Conservation (phyloP, 2,797 vertebrate genomes). For the Gambusia yucatana region DNA sequence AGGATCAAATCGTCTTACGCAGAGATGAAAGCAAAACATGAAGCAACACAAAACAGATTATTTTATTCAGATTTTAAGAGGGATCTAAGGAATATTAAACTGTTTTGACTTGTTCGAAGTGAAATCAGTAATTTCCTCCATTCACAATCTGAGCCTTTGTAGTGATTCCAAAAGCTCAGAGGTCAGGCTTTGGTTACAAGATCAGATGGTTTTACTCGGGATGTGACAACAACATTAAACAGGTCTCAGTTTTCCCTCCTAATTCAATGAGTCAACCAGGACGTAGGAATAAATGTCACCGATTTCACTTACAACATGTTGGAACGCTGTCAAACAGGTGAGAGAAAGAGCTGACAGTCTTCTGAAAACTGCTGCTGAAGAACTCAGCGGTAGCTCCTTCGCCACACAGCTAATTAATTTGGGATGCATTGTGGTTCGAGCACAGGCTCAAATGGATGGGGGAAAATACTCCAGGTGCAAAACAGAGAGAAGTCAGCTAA, state of each 20-base stretch:
- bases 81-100: conserved; percentile 23
- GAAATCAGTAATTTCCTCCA: conserved; percentile 26
- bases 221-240: conserved; percentile 31
- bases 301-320: conserved; percentile 50
- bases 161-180: conserved; percentile 41
- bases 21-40: not conserved
- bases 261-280: not conserved
- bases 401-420: conserved; percentile 53
- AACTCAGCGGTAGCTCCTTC: conserved; percentile 46
- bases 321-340: conserved; percentile 59
- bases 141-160: conserved; percentile 45
- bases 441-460: conserved; percentile 26
- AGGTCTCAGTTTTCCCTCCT: not conserved
- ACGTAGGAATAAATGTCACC: conserved; percentile 33
- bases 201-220: conserved; percentile 32
- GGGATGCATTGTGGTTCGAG: conserved; percentile 27
- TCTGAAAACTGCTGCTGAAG: conserved; percentile 52
- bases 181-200: conserved; percentile 40
- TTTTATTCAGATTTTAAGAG: conserved; percentile 49
- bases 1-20: conserved; percentile 1
- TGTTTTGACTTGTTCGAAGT: conserved; percentile 31
- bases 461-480: conserved; percentile 22
- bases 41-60: conserved; percentile 21
- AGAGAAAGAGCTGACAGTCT: conserved; percentile 62
- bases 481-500: conserved; percentile 13